Conservation (phyloP, 1,140 invertebrate species). For the Akabosia matsudoensis region DNA sequence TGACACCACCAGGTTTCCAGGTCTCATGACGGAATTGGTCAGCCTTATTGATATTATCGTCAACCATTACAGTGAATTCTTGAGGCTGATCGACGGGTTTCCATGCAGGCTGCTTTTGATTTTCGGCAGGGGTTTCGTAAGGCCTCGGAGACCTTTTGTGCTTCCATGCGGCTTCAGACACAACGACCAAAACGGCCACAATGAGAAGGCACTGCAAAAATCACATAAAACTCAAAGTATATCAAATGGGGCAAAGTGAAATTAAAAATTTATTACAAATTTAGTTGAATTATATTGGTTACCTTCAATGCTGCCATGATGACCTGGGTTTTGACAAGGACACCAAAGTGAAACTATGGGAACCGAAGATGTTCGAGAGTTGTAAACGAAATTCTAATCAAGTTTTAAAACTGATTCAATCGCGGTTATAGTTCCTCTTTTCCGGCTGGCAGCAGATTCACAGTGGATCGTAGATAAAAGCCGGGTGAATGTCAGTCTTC, state of each 20-base stretch:
- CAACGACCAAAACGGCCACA: background rate
- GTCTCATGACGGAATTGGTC: conserved; percentile 26
- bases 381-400: too few relatives aligned
- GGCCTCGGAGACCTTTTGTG: background rate
- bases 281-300: background rate
- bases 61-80: conserved; percentile 25
- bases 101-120: background rate
- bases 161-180: background rate
- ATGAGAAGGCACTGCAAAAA: background rate
- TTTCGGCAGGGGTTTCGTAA: background rate
- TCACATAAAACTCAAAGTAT: background rate
- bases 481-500: background rate
- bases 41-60: conserved; percentile 36
- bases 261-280: background rate
- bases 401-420: too few relatives aligned
- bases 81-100: conserved; percentile 10
- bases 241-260: background rate
- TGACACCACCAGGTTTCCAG: conserved; percentile 16
- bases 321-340: background rate
- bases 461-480: background rate
- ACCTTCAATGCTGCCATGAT: background rate
- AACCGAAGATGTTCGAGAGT: too few relatives aligned
- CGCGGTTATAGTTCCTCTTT: background rate
- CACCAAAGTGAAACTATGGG: too few relatives aligned
- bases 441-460: background rate